Conservation (phyloP, 2,113 vertebrate genomes). For the Mormyrus iriodes region DNA sequence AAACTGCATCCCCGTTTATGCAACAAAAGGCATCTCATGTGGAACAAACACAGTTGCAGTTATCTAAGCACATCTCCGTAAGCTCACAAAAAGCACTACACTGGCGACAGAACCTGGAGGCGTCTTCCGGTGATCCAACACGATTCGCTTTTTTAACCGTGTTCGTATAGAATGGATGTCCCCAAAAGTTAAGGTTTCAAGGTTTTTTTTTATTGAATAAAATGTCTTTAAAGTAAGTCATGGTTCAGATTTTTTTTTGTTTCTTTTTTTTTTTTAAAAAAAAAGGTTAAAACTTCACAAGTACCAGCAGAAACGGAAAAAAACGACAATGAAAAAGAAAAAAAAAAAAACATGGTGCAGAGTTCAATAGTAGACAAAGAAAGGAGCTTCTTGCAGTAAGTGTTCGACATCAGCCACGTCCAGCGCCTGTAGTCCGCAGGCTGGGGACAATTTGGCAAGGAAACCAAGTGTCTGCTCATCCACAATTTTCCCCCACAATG, state of each 20-base stretch:
- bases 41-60: conserved; percentile 22
- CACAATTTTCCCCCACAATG: conserved; percentile 27
- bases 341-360: conserved; percentile 34
- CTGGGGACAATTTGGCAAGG: conserved; percentile 56
- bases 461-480: conserved; percentile 23
- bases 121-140: conserved; percentile 8
- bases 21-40: conserved; percentile 23
- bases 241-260: conserved; percentile 21
- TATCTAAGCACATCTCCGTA: conserved; percentile 38
- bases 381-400: conserved; percentile 12
- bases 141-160: conserved; percentile 19
- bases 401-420: conserved; percentile 21
- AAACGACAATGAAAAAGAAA: conserved; percentile 35
- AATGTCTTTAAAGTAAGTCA: conserved; percentile 49
- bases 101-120: conserved; percentile 9
- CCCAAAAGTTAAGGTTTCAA: conserved; percentile 35
- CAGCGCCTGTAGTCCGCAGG: conserved; percentile 44
- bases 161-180: conserved; percentile 46
- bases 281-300: conserved; percentile 45
- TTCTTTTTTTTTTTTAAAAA: conserved; percentile 1
- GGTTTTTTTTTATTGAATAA: conserved; percentile 47
- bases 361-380: conserved; percentile 43
- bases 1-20: conserved; percentile 37
- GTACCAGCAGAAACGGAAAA: conserved; percentile 47
- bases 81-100: conserved; percentile 30